Conservation (phyloP, 92 coral and sea anemone genomes). For the Zoanthus gigantus region DNA sequence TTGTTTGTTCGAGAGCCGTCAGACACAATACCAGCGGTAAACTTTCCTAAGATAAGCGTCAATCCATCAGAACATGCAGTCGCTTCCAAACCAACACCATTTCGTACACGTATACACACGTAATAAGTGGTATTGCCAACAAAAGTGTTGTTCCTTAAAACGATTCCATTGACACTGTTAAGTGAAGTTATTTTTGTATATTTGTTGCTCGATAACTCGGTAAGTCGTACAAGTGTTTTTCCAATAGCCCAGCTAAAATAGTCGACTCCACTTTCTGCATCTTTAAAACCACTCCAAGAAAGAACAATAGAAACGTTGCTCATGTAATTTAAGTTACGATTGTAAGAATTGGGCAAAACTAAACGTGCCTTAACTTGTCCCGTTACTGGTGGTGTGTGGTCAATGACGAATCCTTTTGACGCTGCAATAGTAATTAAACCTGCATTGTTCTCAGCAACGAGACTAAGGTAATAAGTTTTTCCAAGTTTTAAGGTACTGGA, state of each 20-base stretch:
- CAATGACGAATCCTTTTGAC: conserved; percentile 86
- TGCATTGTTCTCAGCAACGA: conserved; percentile 75
- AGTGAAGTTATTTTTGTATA: conserved; percentile 64
- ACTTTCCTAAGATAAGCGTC: conserved; percentile 74
- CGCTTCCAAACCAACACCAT: conserved; percentile 89
- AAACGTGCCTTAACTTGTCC: conserved; percentile 79
- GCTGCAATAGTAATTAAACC: conserved; percentile 72
- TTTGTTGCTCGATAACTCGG: conserved; percentile 25
- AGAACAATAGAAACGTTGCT: conserved; percentile 80
- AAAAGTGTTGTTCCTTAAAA: conserved; percentile 77
- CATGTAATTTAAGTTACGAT: conserved; percentile 78
- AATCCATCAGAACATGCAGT: conserved; percentile 86
- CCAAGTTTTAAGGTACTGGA: conserved; percentile 72
- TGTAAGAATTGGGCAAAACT: conserved; percentile 79
- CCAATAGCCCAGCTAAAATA: conserved; percentile 86
- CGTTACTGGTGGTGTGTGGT: conserved; percentile 80
- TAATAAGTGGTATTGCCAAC: conserved; percentile 76
- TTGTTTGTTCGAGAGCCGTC: conserved; percentile 75
- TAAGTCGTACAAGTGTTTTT: conserved; percentile 44
- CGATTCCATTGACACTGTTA: conserved; percentile 81
- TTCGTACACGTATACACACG: conserved; percentile 87
- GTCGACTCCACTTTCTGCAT: conserved; percentile 84
- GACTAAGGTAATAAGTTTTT: conserved; percentile 75
- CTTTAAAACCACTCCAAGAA: conserved; percentile 92
- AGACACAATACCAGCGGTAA: conserved; percentile 86